These are phyloP conservation scores for Coreius guichenoti DNA, from an alignment of 2,797 vertebrate genomes.

Conservation along the genomic window DNA sequence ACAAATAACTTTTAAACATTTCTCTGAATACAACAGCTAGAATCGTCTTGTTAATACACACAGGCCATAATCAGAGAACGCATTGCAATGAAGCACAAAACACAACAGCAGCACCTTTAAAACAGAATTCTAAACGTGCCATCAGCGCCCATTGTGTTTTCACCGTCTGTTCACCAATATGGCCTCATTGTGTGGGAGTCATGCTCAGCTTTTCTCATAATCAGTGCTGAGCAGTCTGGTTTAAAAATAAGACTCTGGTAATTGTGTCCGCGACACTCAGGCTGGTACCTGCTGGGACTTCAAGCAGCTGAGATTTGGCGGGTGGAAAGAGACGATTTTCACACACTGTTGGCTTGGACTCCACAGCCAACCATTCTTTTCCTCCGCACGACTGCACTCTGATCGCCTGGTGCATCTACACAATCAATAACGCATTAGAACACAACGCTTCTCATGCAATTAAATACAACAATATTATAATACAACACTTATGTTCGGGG, in stretches of 20 bases:
- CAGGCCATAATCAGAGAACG: neutral
- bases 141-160: conserved; percentile 37
- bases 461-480: neutral
- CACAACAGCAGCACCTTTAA: conserved; percentile 40
- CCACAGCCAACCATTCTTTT: conserved; percentile 92
- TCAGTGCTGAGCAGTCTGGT: conserved; percentile 50
- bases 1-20: neutral
- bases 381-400: conserved; percentile 84
- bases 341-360: conserved; percentile 87
- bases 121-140: conserved; percentile 26
- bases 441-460: conserved; percentile 10
- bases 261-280: conserved; percentile 53
- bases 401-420: conserved; percentile 89
- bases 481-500: neutral
- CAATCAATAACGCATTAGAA: conserved; percentile 61
- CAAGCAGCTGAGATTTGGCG: conserved; percentile 89
- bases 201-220: conserved; percentile 49
- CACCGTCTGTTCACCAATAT: conserved; percentile 53
- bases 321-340: conserved; percentile 84
- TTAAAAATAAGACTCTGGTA: conserved; percentile 61
- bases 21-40: neutral
- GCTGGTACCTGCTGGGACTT: conserved; percentile 76
- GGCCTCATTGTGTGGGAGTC: conserved; percentile 43
- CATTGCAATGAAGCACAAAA: conserved; percentile 37
- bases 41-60: neutral